These are phyloP conservation scores for Stenopsyche tienmushanensis DNA, from an alignment of 1,140 invertebrate genomes.

Conservation along the genomic window DNA sequence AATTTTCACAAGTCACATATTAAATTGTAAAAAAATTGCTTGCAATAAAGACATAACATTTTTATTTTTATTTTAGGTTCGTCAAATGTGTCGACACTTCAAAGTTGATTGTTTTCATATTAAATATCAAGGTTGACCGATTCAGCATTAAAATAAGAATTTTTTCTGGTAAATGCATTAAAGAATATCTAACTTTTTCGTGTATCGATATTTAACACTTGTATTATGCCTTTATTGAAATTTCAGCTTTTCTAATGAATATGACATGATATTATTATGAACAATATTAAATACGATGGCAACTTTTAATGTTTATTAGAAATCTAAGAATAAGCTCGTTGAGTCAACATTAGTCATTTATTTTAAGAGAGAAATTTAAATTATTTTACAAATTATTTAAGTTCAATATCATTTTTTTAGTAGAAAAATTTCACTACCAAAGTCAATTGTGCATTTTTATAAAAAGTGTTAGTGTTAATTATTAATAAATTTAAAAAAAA, in stretches of 20 bases:
- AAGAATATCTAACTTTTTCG: not conserved
- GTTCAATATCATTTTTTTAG: too few species aligned
- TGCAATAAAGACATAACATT: not conserved
- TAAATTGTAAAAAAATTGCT: not conserved
- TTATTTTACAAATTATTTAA: too few species aligned
- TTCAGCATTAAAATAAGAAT: too few species aligned
- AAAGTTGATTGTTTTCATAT: conserved; percentile 73
- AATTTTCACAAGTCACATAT: not conserved
- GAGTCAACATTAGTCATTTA: too few species aligned
- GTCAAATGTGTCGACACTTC: conserved; percentile 78
- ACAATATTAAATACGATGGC: not conserved
- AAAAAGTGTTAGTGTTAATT: too few species aligned
- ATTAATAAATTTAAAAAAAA: too few species aligned
- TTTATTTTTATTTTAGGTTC: conserved; percentile 57
- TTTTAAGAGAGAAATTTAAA: too few species aligned
- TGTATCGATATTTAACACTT: not conserved
- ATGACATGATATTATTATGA: not conserved
- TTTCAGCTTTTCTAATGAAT: not conserved
- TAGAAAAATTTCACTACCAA: too few species aligned
- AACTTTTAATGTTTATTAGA: too few species aligned
- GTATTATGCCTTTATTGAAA: not conserved
- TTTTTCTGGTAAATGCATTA: not conserved
- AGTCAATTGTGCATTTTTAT: too few species aligned
- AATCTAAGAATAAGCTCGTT: too few species aligned
- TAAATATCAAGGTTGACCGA: conserved; percentile 61